These are phyloP conservation scores for Apotomis capreana DNA, from an alignment of 2,888 invertebrate genomes.

Conservation along the genomic window DNA sequence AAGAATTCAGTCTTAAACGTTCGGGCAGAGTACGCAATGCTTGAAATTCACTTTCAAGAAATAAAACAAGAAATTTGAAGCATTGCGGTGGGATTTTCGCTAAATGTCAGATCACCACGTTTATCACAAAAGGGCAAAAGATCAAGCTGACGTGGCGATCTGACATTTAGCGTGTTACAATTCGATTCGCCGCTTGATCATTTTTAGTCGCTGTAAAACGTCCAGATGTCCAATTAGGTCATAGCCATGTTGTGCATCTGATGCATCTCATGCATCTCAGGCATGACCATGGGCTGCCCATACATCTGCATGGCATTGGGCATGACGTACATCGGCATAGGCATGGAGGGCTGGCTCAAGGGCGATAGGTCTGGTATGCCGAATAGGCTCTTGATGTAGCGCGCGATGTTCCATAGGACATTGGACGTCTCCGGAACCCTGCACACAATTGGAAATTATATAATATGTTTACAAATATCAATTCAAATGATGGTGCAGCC, in stretches of 20 bases:
- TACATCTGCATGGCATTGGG: constrained; percentile 65
- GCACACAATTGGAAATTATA: constrained; percentile 58
- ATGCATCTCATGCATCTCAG: constrained; percentile 53
- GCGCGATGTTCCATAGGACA: constrained; percentile 81
- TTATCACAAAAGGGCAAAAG: constrained; percentile 52
- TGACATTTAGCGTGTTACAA: constrained; percentile 75
- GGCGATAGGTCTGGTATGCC: constrained; percentile 72
- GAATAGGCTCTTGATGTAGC: constrained; percentile 79
- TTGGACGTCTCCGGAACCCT: constrained; percentile 82
- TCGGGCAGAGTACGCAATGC: constrained; percentile 54
- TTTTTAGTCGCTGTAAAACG: constrained; percentile 47
- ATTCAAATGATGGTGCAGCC: constrained; percentile 48
- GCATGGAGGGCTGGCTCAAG: constrained; percentile 71
- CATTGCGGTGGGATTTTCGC: constrained; percentile 66
- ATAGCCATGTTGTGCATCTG: constrained; percentile 43
- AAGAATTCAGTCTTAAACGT: constrained; percentile 70
- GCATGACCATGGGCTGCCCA: constrained; percentile 62
- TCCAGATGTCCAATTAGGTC: constrained; percentile 76
- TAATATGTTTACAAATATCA: constrained; percentile 56
- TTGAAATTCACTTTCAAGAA: constrained; percentile 59
- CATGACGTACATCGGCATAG: constrained; percentile 77
- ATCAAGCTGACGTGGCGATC: constrained; percentile 77
- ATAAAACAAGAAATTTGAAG: constrained; percentile 66
- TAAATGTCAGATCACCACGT: constrained; percentile 81
- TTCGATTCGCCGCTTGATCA: constrained; percentile 75